Base-by-base conservation (phyloP, 1,140 invertebrate species). In the Acromyrmex heyeri region DNA sequence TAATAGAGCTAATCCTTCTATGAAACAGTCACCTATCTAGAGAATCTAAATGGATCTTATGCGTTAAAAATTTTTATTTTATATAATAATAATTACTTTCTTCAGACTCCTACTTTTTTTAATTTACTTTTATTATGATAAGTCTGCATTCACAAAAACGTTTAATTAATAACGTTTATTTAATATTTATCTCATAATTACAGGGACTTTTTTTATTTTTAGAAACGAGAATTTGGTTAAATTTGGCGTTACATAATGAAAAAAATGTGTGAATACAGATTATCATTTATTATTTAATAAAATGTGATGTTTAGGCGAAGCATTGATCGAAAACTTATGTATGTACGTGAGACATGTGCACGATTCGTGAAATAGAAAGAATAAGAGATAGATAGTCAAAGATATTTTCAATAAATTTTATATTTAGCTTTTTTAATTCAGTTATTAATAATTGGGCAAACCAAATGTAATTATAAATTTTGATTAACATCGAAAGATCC, bases 101-200 rank as follows among this genome's bases (percentile, higher is more conserved):
- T 83, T 83, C 78, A 81, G 69, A 75, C 55, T 83, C 38, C 70
- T 83, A 18, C 24, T 14, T 34, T 73, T 72, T 83, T 75, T 14
- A 14, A 18, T 61, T 81, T 34, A 61, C 48, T 21, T 21, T 50
- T 4, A 18, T 82, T 21, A 53, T 83, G 73, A 62, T 48, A 34
- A 73, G 67, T 24, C n/a, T 24, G 24, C 24, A 62, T 83, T 34
- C 24, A 73, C 27, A 59, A 30, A 48, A 44, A 62, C 2, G 5
- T 57, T 21, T 70, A 24, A 7, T 4, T 34, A 30, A 30, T 30
- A 30, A 30, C 3, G 27, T 30, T 30, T 30, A 65, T 65, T 3
- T 55, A 6, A 67, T 67, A 38, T 65, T 55, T 50, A 18, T 55
- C 3, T 21, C 7, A 24, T 53, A 44, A 79, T 69, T 55, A 24